Evolutionary conservation across 2,113 vertebrate species (phyloP).

Genomic region (Pterophyllum scalare): DNA sequence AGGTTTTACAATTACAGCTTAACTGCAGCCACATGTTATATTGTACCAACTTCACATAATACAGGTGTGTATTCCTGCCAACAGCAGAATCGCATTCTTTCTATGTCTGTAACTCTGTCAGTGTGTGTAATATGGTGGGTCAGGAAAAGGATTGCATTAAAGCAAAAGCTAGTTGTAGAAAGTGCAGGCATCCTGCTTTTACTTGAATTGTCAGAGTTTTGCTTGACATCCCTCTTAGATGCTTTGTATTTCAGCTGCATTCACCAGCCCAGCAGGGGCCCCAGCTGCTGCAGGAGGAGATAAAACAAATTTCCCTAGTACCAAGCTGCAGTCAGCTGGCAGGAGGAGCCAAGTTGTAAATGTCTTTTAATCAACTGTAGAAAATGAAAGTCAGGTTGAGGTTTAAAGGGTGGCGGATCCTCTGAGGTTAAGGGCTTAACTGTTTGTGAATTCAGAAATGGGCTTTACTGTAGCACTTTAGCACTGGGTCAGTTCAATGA

Average conservation of each 20-base stretch:
- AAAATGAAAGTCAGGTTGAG: slow-evolving; percentile 41
- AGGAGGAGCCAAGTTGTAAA: slow-evolving; percentile 30
- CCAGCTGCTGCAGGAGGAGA: slow-evolving; percentile 31
- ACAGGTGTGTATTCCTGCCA: background rate
- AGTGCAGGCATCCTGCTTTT: background rate
- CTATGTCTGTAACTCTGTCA: background rate
- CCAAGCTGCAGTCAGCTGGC: background rate
- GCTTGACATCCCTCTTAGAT: slow-evolving; percentile 17
- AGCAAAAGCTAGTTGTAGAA: background rate
- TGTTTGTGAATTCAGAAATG: slow-evolving; percentile 2
- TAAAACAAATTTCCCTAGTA: slow-evolving; percentile 46
- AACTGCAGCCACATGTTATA: background rate
- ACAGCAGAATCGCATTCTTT: background rate
- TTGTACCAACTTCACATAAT: background rate
- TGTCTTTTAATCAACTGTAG: slow-evolving; percentile 52
- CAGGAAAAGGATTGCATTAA: background rate
- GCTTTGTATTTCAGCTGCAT: slow-evolving; percentile 43
- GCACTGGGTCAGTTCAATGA: slow-evolving; percentile 21
- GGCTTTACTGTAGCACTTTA: background rate
- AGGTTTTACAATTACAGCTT: background rate
- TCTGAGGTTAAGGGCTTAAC: background rate
- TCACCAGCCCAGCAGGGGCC: slow-evolving; percentile 31
- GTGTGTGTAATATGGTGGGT: background rate
- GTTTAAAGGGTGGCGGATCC: slow-evolving; percentile 2
- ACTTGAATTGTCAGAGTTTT: slow-evolving; percentile 2